phyloP scores from a whole-genome alignment of 2,888 invertebrate genomes.

The Chloromyia formosa region DNA sequence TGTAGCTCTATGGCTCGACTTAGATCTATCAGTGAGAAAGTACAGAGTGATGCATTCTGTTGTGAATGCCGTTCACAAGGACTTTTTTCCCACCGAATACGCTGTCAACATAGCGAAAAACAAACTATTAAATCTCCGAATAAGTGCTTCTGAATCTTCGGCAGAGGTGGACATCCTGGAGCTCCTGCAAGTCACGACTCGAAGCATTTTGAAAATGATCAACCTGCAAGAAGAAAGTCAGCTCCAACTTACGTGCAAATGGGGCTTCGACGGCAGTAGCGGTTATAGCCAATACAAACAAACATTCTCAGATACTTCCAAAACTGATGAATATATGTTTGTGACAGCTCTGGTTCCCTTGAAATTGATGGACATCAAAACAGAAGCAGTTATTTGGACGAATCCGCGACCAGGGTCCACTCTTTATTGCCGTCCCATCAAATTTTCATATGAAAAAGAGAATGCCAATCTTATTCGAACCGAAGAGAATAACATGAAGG shows the following conservation, averaged over 20 bases:
- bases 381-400: not conserved
- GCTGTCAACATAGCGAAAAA: no score
- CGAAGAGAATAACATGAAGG: not conserved
- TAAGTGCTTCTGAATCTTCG: no score
- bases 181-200: no score
- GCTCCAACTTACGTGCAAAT: not conserved
- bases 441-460: not conserved
- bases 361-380: not conserved
- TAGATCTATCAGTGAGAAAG: no score
- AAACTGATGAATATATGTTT: not conserved
- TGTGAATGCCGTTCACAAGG: no score
- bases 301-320: not conserved
- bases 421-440: not conserved
- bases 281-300: conserved; percentile 3
- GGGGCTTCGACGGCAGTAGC: not conserved
- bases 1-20: no score
- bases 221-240: no score
- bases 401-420: conserved; percentile 9
- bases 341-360: not conserved
- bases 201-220: no score
- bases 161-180: no score
- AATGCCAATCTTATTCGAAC: not conserved
- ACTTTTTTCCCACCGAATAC: no score
- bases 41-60: no score
- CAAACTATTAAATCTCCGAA: no score